Conservation (phyloP, 2,797 vertebrate species). For the Menidia menidia region DNA sequence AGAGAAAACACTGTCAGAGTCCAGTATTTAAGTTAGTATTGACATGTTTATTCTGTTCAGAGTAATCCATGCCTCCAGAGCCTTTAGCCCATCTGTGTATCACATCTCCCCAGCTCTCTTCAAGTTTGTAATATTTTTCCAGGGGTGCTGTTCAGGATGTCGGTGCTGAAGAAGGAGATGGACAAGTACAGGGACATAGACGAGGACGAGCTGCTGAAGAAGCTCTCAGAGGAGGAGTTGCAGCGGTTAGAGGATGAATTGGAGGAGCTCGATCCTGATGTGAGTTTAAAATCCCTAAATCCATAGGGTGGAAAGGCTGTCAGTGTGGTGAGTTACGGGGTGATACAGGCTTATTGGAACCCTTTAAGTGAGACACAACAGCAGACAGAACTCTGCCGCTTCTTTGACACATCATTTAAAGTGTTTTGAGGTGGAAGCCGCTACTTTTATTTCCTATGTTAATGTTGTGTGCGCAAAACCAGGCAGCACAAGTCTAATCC, state of each 20-base stretch:
- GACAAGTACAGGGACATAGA: constrained; percentile 97
- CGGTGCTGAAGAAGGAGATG: constrained; percentile 88
- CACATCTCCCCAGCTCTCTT: background rate
- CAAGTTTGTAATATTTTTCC: background rate
- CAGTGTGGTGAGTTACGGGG: constrained; percentile 34
- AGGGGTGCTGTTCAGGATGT: constrained; percentile 80
- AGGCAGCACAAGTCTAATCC: too few species aligned
- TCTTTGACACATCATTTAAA: constrained; percentile 7
- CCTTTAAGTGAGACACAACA: background rate
- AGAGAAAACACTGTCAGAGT: background rate
- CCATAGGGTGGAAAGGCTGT: constrained; percentile 24
- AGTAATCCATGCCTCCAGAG: background rate
- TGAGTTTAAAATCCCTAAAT: constrained; percentile 76
- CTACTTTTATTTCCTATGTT: background rate
- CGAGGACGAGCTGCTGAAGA: constrained; percentile 94
- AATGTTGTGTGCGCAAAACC: too few species aligned
- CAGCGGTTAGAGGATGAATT: constrained; percentile 92
- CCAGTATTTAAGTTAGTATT: background rate
- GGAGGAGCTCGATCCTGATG: constrained; percentile 96
- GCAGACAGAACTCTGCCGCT: background rate
- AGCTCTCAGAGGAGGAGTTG: constrained; percentile 94
- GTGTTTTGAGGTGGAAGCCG: constrained; percentile 8
- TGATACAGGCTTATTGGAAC: constrained; percentile 2
- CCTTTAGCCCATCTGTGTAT: background rate
- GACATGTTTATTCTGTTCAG: background rate